Evolutionary conservation across 2,797 vertebrate species (phyloP), one percentile per base, ranked within the genome.

Genomic region (Xenentodon cancila): DNA sequence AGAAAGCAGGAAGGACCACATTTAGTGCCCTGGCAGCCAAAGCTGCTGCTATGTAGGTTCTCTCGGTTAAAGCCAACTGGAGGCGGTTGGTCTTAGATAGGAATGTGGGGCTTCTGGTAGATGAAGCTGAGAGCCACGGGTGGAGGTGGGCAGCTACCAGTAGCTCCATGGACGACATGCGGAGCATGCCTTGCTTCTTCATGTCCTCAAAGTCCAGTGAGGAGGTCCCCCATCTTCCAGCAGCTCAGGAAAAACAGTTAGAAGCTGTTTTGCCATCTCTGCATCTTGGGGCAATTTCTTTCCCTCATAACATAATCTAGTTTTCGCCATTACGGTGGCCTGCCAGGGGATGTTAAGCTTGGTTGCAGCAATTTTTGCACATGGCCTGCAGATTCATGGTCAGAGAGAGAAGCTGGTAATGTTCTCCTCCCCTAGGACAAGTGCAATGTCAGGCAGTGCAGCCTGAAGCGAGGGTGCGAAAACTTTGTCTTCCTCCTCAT

Each of bases 231-330:
- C 43, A 11, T 57, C n/a, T 6, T 57, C 22, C n/a, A 57, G 16
- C 30, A 37, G 45, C 13, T 59, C 18, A 1, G 17, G 6, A 11
- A 27, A 47, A 17, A 47, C 22, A 25, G n/a, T n/a, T n/a, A n/a
- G n/a, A 19, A 25, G 20, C n/a, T 46, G n/a, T 46, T 58, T 32
- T 19, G 12, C 25, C 12, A 1, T 16, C 12, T 6, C 32, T 5
- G 17, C 37, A 11, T 7, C 32, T 43, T 54, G 61, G 18, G 61
- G 12, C 20, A 54, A 19, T 49, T 55, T 64, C 21, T 30, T 42
- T 5, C 53, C 16, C 20, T 21, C 19, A 48, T 20, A 48, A 3
- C 9, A 3, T 21, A 25, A n/a, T 5, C 25, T 30, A 3, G 18
- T 49, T 20, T 20, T 49, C 20, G 19, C 20, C 4, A 7, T 11